Conservation (phyloP, 2,888 invertebrate species). For the Sphaerophoria taeniata region DNA sequence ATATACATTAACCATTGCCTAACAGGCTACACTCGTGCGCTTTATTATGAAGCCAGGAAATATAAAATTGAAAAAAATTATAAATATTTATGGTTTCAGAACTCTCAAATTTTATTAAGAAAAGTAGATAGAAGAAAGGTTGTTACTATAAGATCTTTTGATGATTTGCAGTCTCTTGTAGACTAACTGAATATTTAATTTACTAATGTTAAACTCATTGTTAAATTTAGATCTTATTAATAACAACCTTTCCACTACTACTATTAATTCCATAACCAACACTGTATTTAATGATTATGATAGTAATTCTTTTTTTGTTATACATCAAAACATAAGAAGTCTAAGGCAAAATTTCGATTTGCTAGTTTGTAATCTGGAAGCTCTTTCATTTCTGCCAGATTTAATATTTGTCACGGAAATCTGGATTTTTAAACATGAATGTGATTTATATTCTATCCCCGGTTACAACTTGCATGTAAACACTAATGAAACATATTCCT, state of each 20-base stretch:
- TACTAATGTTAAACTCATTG: neutral
- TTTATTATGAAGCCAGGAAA: neutral
- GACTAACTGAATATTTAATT: too few relatives aligned
- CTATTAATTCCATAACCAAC: neutral
- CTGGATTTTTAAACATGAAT: neutral
- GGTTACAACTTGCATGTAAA: neutral
- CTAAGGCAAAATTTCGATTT: neutral
- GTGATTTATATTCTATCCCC: neutral
- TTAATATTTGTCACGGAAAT: slow-evolving; percentile 1
- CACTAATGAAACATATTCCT: neutral
- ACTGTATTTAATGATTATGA: neutral
- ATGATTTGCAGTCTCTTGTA: neutral
- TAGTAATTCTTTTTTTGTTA: neutral
- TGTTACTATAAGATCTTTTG: neutral
- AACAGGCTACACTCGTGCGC: neutral
- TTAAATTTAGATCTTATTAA: too few relatives aligned
- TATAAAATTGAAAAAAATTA: neutral
- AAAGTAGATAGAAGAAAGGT: neutral
- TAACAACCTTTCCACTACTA: neutral
- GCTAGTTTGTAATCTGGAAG: neutral
- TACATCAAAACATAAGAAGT: slow-evolving; percentile 11
- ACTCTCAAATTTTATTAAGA: neutral
- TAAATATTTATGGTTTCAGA: neutral
- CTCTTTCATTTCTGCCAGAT: neutral
- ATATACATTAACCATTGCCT: neutral